A percentile compares a stretch with the other conserved stretches of the same genome.
These are phyloP conservation scores for Leptopilina syphax DNA, from an alignment of 2,888 invertebrate genomes.

Conservation along the genomic window DNA sequence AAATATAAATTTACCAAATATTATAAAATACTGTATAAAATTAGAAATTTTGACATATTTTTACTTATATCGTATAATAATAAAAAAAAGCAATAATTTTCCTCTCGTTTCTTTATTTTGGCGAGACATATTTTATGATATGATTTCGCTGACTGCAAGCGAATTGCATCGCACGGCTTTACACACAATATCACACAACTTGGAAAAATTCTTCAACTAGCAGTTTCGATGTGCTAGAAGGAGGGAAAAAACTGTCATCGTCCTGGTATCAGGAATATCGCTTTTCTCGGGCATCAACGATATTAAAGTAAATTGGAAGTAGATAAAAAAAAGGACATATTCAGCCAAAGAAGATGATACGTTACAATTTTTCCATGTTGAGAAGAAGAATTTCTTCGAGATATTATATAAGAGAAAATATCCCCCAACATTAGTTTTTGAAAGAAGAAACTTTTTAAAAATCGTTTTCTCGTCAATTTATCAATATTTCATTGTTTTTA, in stretches of 20 bases:
- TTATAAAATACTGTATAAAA: too few relatives aligned
- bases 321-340: not conserved
- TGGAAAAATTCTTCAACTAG: constrained; percentile 1
- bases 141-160: constrained; percentile 10
- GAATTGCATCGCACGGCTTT: constrained; percentile 14
- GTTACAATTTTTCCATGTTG: not conserved
- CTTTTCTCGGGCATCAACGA: constrained; percentile 15
- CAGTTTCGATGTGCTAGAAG: too few relatives aligned
- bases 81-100: not conserved
- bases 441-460: constrained; percentile 5
- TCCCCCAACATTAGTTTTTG: not conserved
- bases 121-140: not conserved
- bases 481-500: not conserved
- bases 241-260: not conserved
- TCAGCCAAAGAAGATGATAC: not conserved
- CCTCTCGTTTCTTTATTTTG: not conserved
- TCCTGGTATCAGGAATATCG: constrained; percentile 6
- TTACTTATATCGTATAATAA: not conserved
- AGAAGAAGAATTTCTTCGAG: not conserved
- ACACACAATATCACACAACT: constrained; percentile 14
- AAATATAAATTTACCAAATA: too few relatives aligned
- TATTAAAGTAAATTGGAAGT: constrained; percentile 38
- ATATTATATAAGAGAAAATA: not conserved
- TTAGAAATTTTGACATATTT: too few relatives aligned
- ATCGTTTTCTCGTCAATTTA: not conserved